Conservation (phyloP, 2,113 vertebrate genomes). For the Pimephales promelas region DNA sequence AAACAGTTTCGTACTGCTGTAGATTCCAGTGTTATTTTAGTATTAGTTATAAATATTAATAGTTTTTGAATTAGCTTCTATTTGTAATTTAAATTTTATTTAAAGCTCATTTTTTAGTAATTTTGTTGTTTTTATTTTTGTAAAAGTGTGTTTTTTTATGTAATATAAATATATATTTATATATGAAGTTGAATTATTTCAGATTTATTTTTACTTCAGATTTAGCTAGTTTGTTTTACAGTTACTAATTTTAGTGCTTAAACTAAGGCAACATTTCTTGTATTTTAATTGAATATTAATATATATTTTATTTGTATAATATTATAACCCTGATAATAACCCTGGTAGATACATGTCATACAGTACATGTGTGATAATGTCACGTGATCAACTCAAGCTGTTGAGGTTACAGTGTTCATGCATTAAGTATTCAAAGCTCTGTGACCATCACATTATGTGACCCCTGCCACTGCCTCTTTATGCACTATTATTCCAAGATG, state of each 20-base stretch:
- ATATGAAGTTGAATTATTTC: background rate
- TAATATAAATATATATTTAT: background rate
- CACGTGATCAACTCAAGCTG: background rate
- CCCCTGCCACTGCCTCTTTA: slow-evolving; percentile 1
- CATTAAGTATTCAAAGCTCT: background rate
- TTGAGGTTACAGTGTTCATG: background rate
- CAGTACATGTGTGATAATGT: background rate
- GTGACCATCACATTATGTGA: background rate
- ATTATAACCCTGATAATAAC: background rate
- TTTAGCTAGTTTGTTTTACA: background rate
- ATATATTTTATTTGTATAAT: background rate
- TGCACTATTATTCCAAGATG: background rate
- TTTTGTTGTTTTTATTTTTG: too few relatives aligned
- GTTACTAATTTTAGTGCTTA: background rate
- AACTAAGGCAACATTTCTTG: background rate
- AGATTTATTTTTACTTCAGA: background rate
- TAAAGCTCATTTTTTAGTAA: background rate
- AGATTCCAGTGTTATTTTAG: background rate
- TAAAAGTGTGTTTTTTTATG: too few relatives aligned
- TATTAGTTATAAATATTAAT: background rate
- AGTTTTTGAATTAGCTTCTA: background rate
- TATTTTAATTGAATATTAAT: background rate
- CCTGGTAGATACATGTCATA: background rate
- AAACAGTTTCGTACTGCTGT: background rate
- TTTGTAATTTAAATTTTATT: background rate